Evolutionary conservation across 2,797 vertebrate genomes (phyloP).

Genomic region (Mallotus villosus): DNA sequence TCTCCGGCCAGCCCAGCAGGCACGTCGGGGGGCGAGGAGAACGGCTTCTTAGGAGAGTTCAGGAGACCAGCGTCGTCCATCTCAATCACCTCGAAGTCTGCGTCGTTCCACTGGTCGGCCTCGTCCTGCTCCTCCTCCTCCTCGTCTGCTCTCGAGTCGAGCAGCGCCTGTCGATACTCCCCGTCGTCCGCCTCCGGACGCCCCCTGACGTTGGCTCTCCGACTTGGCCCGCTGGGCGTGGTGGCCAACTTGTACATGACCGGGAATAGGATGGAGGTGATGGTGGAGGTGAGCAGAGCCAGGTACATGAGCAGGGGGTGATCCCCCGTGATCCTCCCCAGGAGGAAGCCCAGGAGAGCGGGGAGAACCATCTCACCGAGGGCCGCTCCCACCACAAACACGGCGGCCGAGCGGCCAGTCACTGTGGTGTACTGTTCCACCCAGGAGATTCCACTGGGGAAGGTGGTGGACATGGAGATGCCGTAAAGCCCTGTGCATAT

Average conservation of each 20-base stretch:
- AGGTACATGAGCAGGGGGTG: constrained; percentile 84
- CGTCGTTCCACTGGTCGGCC: constrained; percentile 81
- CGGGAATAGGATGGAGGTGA: constrained; percentile 85
- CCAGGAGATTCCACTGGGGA: constrained; percentile 94
- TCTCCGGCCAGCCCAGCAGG: background rate
- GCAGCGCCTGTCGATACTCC: constrained; percentile 79
- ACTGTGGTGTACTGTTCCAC: constrained; percentile 89
- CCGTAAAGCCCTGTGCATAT: constrained; percentile 80
- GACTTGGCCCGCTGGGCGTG: constrained; percentile 25
- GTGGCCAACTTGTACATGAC: constrained; percentile 87
- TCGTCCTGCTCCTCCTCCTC: constrained; percentile 76
- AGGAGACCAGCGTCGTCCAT: constrained; percentile 77
- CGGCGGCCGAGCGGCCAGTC: constrained; percentile 75
- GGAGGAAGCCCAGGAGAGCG: constrained; percentile 76
- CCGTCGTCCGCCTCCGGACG: constrained; percentile 60
- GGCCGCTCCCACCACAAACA: constrained; percentile 85
- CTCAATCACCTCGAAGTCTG: constrained; percentile 88
- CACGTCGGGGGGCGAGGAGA: constrained; percentile 55
- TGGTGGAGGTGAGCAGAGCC: constrained; percentile 65
- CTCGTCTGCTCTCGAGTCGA: constrained; percentile 69
- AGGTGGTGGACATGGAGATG: constrained; percentile 86
- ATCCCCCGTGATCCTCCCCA: constrained; percentile 64
- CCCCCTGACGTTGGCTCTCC: constrained; percentile 38
- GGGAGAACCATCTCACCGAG: constrained; percentile 93
- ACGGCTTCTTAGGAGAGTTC: constrained; percentile 58